These are phyloP conservation scores for Cheilosia scutellata DNA, from an alignment of 2,888 invertebrate genomes.

Conservation along the genomic window DNA sequence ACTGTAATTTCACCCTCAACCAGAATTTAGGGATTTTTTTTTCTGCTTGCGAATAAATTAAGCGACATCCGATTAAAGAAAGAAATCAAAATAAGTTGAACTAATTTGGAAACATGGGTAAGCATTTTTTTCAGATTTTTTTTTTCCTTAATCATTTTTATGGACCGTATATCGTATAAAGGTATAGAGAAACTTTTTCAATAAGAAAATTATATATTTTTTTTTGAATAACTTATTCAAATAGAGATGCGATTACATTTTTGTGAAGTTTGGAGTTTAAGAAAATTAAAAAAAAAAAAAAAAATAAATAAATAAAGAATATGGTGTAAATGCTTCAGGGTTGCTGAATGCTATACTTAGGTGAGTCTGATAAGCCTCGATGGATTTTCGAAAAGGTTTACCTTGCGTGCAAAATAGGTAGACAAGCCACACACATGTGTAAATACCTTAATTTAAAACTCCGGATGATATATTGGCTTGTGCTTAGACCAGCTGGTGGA, in stretches of 20 bases:
- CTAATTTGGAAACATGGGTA: slow-evolving; percentile 72
- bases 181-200: slow-evolving; percentile 64
- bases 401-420: too few relatives aligned
- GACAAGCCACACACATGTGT: too few relatives aligned
- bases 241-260: not conserved
- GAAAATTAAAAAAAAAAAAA: not conserved
- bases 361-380: too few relatives aligned
- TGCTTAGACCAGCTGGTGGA: too few relatives aligned
- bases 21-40: slow-evolving; percentile 37
- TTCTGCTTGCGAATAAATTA: slow-evolving; percentile 65
- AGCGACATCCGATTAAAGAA: slow-evolving; percentile 69
- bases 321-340: too few relatives aligned
- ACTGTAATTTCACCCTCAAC: slow-evolving; percentile 65
- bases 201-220: slow-evolving; percentile 32
- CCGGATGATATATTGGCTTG: too few relatives aligned
- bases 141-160: slow-evolving; percentile 44
- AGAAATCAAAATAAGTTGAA: slow-evolving; percentile 72
- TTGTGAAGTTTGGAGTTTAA: not conserved
- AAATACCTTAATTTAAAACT: too few relatives aligned
- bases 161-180: slow-evolving; percentile 46
- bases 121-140: slow-evolving; percentile 47
- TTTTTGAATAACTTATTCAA: not conserved
- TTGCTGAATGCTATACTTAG: too few relatives aligned
- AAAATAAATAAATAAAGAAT: not conserved
- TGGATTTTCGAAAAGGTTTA: too few relatives aligned